Evolutionary conservation across 1,140 invertebrate genomes (phyloP).

Genomic region (Drosophila eugracilis): DNA sequence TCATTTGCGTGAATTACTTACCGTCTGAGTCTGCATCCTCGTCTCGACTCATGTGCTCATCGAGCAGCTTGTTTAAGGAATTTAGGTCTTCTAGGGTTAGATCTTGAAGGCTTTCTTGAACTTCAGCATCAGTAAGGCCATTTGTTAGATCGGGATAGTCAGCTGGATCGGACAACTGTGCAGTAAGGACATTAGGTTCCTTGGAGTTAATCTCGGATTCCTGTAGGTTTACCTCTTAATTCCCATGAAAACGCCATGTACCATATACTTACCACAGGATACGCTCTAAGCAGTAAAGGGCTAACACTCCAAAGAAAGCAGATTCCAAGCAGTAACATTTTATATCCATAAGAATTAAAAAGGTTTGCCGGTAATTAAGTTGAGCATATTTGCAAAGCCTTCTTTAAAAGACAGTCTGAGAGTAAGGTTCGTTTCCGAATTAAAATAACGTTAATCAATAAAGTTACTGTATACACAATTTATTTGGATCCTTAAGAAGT

Average conservation of each 20-base stretch:
- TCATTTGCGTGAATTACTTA: background rate
- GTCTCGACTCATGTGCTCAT: constrained; percentile 32
- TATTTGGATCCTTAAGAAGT: constrained; percentile 1
- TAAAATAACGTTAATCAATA: too few species aligned
- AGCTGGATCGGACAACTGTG: background rate
- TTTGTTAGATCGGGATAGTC: constrained; percentile 62
- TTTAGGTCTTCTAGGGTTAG: constrained; percentile 54
- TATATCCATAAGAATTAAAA: constrained; percentile 15
- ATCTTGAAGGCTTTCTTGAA: constrained; percentile 44
- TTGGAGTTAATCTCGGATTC: background rate
- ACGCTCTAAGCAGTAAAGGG: constrained; percentile 9
- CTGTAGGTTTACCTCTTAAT: background rate
- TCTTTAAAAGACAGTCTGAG: background rate
- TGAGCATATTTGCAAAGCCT: background rate
- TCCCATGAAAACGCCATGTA: background rate
- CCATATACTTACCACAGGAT: constrained; percentile 43
- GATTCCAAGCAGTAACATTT: constrained; percentile 46
- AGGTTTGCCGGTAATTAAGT: background rate
- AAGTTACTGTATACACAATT: background rate
- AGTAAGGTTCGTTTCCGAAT: too few species aligned
- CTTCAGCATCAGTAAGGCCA: constrained; percentile 57
- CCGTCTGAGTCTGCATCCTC: constrained; percentile 17
- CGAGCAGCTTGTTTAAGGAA: constrained; percentile 45
- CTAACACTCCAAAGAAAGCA: constrained; percentile 23
- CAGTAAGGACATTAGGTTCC: background rate